phyloP scores from a whole-genome alignment of 2,888 invertebrate genomes.

The Tenthredo livida region DNA sequence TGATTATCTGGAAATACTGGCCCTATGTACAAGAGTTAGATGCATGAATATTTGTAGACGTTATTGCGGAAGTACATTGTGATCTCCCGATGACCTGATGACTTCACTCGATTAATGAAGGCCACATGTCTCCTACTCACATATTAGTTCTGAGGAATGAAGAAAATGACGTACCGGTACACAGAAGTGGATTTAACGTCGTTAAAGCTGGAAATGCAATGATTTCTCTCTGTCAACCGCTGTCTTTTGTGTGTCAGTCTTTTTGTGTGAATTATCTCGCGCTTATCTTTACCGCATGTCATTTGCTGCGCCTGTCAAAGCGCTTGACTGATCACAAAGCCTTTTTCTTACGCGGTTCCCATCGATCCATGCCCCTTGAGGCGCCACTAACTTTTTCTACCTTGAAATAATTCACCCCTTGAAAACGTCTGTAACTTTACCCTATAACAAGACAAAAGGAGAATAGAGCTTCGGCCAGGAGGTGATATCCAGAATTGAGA shows the following conservation, averaged over 20 bases:
- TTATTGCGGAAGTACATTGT: not conserved
- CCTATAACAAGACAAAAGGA: not conserved
- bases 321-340: conserved; percentile 17
- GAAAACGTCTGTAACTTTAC: not conserved
- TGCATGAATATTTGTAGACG: not conserved
- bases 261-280: conserved; percentile 4
- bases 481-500: not conserved
- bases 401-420: not conserved
- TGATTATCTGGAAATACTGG: not conserved
- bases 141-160: not conserved
- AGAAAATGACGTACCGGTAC: conserved; percentile 11
- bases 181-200: conserved; percentile 9
- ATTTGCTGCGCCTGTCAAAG: conserved; percentile 15
- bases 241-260: not conserved
- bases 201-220: not conserved
- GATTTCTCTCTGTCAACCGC: not conserved
- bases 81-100: not conserved
- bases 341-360: not conserved
- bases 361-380: not conserved
- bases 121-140: not conserved
- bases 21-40: not conserved
- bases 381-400: not conserved
- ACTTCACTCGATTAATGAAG: not conserved
- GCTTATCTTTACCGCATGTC: not conserved
- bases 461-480: not conserved